Base-by-base conservation (phyloP, 1,140 invertebrate genomes). In the Andrena cerasifolii region DNA sequence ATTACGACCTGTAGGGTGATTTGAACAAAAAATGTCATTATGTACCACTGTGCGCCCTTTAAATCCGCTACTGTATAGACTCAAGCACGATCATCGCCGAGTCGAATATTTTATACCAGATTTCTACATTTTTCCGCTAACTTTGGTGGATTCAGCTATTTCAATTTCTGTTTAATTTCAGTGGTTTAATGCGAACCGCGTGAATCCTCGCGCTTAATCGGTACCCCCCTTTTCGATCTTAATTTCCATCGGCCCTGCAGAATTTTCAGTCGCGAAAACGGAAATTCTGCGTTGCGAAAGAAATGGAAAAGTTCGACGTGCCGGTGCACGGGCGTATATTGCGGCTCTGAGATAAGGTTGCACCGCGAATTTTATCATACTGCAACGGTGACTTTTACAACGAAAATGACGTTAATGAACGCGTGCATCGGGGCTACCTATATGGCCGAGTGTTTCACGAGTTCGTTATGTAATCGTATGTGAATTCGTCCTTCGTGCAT, bases 401-500 rank as follows among this genome's bases (percentile, higher is more conserved):
- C 56, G 21, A 67, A 66, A 43, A 58, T 54, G 61, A 62, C 62
- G 62, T 26, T 18, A 65, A 66, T 51, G 40, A 21, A 76, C 62
- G n/a, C n/a, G n/a, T n/a, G n/a, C n/a, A 61, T 51, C 43, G 58
- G 59, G 24, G 49, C 40, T 26, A 31, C 47, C 10, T 2, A 40
- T 5, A 26, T 24, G 45, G 67, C 51, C 77, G 73, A 84, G 80
- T 58, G 78, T 54, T 51, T 58, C 54, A 66, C 61, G 31, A 21
- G 58, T 81, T 84, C 54, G 73, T 84, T 78, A 71, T 84, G 63
- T 84, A 84, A 84, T 78, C 82, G 53, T 81, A 81, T 73, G 82
- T 84, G 81, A 84, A 75, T 68, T 74, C 59, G 83, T 74, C 83
- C 83, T 85, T 85, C 83, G 79, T 33, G 12, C 65, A 75, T 75